Conservation (phyloP, 2,888 invertebrate species). For the Antitype chi region DNA sequence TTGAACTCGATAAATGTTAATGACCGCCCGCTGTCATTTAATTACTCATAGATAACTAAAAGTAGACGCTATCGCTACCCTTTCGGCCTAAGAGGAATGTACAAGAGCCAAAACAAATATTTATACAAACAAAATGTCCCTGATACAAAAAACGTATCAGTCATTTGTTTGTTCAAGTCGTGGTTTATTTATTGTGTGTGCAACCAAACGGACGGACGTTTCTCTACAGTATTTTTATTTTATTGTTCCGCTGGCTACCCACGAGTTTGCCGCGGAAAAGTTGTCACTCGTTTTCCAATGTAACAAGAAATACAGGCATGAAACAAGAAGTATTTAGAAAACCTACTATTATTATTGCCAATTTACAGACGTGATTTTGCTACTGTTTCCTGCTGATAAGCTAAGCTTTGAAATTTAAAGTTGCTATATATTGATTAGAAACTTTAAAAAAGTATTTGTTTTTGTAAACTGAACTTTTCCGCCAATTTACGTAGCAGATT, state of each 20-base stretch:
- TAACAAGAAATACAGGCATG: not conserved
- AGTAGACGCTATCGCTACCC: not conserved
- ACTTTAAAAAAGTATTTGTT: too few relatives aligned
- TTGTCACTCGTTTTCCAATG: constrained; percentile 15
- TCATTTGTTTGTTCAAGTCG: constrained; percentile 26
- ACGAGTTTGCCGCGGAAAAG: constrained; percentile 11
- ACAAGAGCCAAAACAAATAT: constrained; percentile 10
- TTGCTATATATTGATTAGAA: not conserved
- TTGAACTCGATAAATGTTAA: not conserved
- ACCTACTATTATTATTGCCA: not conserved
- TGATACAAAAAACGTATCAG: constrained; percentile 28
- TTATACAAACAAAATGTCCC: not conserved
- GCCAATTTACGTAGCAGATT: not conserved
- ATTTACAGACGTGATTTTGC: not conserved
- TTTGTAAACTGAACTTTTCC: not conserved
- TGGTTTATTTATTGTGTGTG: constrained; percentile 29
- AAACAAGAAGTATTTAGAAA: constrained; percentile 2
- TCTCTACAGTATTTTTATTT: constrained; percentile 14
- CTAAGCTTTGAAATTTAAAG: not conserved
- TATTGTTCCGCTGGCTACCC: constrained; percentile 3
- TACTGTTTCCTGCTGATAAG: not conserved
- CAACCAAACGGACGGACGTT: not conserved
- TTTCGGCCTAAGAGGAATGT: not conserved
- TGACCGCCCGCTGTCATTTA: not conserved
- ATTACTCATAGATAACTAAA: not conserved